Conservation (phyloP, 2,797 vertebrate genomes). For the Trachops cirrhosus region DNA sequence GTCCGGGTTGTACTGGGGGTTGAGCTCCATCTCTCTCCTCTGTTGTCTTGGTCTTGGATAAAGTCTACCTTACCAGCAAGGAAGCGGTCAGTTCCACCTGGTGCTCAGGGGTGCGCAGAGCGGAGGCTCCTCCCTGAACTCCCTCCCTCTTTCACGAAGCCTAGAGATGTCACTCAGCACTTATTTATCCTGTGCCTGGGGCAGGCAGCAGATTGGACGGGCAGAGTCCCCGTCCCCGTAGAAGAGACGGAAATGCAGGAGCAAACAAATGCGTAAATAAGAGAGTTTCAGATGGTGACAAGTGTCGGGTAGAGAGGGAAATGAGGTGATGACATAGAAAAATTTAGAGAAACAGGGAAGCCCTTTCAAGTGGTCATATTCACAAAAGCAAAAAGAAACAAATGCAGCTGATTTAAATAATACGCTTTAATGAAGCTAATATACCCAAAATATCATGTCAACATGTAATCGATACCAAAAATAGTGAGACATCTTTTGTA, state of each 20-base stretch:
- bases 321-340: neutral
- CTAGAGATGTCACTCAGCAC: neutral
- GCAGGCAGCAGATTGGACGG: accelerated
- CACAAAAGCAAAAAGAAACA: neutral
- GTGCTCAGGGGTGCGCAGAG: neutral
- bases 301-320: neutral
- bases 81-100: neutral
- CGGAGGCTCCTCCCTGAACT: too few species aligned
- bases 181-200: neutral
- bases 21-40: neutral
- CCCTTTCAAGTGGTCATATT: too few species aligned
- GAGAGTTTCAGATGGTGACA: neutral
- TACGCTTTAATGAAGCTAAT: neutral
- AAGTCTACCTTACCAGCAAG: neutral
- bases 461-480: neutral
- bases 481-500: neutral
- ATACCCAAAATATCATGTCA: neutral
- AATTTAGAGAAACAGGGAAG: neutral
- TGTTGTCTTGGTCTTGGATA: neutral
- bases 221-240: neutral
- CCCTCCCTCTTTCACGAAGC: neutral
- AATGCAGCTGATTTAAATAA: neutral
- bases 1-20: neutral
- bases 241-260: neutral
- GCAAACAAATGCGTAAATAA: neutral